Evolutionary conservation across 2,797 vertebrate genomes (phyloP), one percentile per base, ranked within the genome.

Genomic region (Gymnoscopelus braueri): DNA sequence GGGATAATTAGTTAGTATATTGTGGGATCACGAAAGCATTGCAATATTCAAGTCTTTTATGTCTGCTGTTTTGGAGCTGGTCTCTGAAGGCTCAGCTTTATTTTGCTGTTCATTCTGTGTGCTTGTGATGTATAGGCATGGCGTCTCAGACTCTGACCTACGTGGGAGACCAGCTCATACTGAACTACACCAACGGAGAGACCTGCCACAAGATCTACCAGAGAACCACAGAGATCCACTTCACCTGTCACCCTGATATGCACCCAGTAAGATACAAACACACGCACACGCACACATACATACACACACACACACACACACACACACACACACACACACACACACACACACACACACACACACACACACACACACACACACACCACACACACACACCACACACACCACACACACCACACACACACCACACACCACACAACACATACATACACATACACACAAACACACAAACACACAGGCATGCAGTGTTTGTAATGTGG

Each of bases 131-230:
- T 51, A 26, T 78, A 99, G 98, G 98, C 11, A 77, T 95, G 70
- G 59, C 79, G 0, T 96, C 89, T 65, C 92, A 95, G 89, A 90
- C 90, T 56, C 79, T 99, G 80, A 96, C 87, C 12, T 98, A 94
- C 0, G 95, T 96, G 78, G 96, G 96, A 51, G 96, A 96, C 11
- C 83, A 98, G 67, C 90, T 99, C 74, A 95, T 95, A 88, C 93
- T 99, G 69, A 99, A 98, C 89, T 98, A 96, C 81, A 98, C 96
- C 0, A 85, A 23, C 0, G 98, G 98, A 15, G 96, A 97, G 6
- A 80, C 19, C 2, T 99, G 98, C 75, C 98, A 99, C 70, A 92
- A 89, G 53, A 91, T 97, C 58, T 97, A 96, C 8, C 49, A 94
- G 0, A 91, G 98, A 19, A 96, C 97, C 19, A 99, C 98, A 0